Evolutionary conservation across 1,140 invertebrate species (phyloP).

Genomic region (Theocolax elegans): DNA sequence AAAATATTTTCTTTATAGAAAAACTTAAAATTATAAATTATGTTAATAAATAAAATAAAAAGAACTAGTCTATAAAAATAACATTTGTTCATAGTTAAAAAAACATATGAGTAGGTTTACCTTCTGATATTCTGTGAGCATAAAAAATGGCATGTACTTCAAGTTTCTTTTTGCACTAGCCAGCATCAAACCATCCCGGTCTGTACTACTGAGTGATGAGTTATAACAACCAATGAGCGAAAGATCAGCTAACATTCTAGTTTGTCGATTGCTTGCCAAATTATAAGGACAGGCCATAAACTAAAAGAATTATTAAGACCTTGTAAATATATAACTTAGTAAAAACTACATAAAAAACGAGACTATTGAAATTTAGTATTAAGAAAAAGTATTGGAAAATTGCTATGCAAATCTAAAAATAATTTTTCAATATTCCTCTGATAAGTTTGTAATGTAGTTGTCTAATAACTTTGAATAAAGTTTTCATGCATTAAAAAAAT

Average conservation of each 20-base stretch:
- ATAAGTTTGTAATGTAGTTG: too few relatives aligned
- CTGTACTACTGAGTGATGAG: slow-evolving; percentile 76
- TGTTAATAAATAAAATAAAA: too few relatives aligned
- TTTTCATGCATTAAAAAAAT: background rate
- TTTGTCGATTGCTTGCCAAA: slow-evolving; percentile 95
- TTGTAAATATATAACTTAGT: too few relatives aligned
- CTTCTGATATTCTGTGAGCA: slow-evolving; percentile 94
- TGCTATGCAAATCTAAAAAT: background rate
- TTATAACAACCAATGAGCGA: slow-evolving; percentile 96
- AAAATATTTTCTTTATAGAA: background rate
- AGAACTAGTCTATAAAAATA: background rate
- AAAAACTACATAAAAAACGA: too few relatives aligned
- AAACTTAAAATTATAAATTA: too few relatives aligned
- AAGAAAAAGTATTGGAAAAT: background rate
- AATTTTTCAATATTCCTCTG: too few relatives aligned
- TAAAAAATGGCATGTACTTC: slow-evolving; percentile 95
- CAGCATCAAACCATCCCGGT: slow-evolving; percentile 85
- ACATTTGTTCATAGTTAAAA: background rate
- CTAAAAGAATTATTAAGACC: too few relatives aligned
- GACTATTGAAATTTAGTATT: background rate
- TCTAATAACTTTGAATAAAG: too few relatives aligned
- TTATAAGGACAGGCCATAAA: slow-evolving; percentile 93
- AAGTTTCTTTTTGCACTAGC: slow-evolving; percentile 96
- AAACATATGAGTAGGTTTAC: slow-evolving; percentile 60
- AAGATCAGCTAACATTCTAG: slow-evolving; percentile 96